phyloP scores from a whole-genome alignment of 2,113 vertebrate genomes.

The Dryoscopus gambensis region DNA sequence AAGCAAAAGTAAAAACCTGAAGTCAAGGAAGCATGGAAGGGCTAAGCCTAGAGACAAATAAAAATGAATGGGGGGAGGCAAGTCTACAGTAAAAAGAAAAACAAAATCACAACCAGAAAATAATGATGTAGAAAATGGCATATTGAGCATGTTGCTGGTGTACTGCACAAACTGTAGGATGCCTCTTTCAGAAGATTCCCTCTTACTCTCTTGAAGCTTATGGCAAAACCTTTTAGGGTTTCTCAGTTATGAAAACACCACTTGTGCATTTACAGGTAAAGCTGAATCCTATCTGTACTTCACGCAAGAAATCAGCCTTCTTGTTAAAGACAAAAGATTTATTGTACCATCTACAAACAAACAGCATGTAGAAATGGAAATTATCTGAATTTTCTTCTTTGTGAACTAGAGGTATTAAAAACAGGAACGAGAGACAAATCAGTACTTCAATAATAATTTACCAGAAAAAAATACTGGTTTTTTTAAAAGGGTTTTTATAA shows the following conservation, averaged over 20 bases:
- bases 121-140: neutral
- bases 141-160: neutral
- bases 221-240: neutral
- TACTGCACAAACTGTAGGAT: neutral
- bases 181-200: neutral
- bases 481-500: neutral
- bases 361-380: neutral
- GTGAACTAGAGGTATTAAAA: neutral
- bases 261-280: neutral
- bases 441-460: neutral
- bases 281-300: neutral
- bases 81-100: neutral
- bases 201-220: neutral
- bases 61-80: neutral
- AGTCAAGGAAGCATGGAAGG: neutral
- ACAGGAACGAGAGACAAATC: neutral
- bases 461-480: rapidly evolving
- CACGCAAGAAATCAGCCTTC: neutral
- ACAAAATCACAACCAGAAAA: neutral
- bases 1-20: conserved; percentile 25
- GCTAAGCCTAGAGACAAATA: conserved; percentile 36
- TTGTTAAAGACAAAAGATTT: neutral
- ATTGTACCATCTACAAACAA: neutral
- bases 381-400: neutral
- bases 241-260: neutral